Evolutionary conservation across 1,140 invertebrate species (phyloP).

Genomic region (Laupala kohalensis): DNA sequence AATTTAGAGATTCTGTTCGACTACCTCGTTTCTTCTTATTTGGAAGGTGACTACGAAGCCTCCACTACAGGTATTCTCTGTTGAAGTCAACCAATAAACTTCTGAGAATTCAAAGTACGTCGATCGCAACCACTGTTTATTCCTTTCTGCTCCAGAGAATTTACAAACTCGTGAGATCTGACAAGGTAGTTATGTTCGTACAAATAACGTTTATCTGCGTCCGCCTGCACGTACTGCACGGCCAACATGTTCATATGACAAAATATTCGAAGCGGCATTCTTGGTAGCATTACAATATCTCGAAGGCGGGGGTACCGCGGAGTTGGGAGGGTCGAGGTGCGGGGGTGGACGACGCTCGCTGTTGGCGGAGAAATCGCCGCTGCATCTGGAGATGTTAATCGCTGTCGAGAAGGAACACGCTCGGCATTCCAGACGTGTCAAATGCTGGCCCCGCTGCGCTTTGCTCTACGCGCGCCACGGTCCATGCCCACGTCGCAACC

Average conservation of each 20-base stretch:
- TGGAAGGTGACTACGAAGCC: neutral
- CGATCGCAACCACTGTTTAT: neutral
- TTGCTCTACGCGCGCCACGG: too few species aligned
- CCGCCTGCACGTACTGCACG: neutral
- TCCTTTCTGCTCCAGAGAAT: neutral
- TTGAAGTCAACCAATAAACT: neutral
- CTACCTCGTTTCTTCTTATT: neutral
- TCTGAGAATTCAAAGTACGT: neutral
- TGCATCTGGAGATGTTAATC: neutral
- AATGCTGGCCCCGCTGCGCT: neutral
- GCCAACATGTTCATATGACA: neutral
- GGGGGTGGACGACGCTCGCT: too few species aligned
- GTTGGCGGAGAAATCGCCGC: neutral
- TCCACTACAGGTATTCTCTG: neutral
- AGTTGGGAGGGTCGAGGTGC: neutral
- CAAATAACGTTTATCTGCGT: neutral
- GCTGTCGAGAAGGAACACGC: neutral
- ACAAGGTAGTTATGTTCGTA: neutral
- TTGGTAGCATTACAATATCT: neutral
- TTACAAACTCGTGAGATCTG: neutral
- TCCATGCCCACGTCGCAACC: neutral
- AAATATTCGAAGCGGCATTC: neutral
- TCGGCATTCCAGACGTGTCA: neutral
- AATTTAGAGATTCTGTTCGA: neutral
- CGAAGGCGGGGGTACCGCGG: neutral